Percentiles rank a stretch among this genome's conserved stretches.
Evolutionary conservation across 2,113 vertebrate species (phyloP).

Genomic region (Chiloscyllium plagiosum): DNA sequence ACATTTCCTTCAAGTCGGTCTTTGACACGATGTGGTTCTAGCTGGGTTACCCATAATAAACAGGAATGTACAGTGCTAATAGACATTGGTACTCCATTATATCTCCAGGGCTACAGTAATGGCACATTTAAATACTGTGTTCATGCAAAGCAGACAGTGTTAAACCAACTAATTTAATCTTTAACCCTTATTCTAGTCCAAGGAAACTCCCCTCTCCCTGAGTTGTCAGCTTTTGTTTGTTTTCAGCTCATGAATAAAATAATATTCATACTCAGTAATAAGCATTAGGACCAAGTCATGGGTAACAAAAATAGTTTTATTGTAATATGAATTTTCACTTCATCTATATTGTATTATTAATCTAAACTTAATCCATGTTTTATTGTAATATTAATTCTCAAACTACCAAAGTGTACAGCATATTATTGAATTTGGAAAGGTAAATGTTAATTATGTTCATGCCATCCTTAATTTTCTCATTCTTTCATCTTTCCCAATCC

Average conservation of each 20-base stretch:
- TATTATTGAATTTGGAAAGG: not conserved
- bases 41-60: not conserved
- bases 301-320: not conserved
- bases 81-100: not conserved
- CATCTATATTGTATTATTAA: not conserved
- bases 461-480: not conserved
- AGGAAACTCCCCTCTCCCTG: not conserved
- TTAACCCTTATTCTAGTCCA: not conserved
- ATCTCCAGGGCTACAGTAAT: not conserved
- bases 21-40: not conserved
- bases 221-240: not conserved
- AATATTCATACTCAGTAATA: not conserved
- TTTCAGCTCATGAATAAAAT: slow-evolving; percentile 15
- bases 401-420: not conserved
- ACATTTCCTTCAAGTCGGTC: not conserved
- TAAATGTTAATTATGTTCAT: not conserved
- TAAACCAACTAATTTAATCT: not conserved
- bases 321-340: not conserved
- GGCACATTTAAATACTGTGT: not conserved
- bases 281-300: not conserved
- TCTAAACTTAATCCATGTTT: not conserved
- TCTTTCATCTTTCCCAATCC: not conserved
- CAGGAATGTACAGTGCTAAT: not conserved
- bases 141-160: not conserved
- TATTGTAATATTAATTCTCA: not conserved